Evolutionary conservation across 2,888 invertebrate genomes (phyloP).

Genomic region (Odontothrips loti): DNA sequence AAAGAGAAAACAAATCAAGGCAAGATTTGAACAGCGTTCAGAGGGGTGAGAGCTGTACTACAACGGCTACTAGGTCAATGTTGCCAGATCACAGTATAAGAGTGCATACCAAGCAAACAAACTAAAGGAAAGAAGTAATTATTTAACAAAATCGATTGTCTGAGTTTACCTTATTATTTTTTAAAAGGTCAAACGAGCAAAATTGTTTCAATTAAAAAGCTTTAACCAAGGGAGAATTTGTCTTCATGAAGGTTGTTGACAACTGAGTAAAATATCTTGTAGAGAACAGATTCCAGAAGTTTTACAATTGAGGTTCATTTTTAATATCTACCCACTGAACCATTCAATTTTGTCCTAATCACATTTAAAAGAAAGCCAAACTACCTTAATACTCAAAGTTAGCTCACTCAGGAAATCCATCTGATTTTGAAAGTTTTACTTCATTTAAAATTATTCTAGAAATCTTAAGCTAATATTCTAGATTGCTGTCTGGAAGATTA

Average conservation of each 20-base stretch:
- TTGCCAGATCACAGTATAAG: constrained; percentile 22
- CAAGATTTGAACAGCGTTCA: background rate
- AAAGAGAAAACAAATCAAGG: background rate
- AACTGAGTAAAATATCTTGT: too few relatives aligned
- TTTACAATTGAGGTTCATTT: too few relatives aligned
- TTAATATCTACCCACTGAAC: too few relatives aligned
- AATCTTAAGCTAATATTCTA: background rate
- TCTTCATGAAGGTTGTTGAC: too few relatives aligned
- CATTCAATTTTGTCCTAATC: too few relatives aligned
- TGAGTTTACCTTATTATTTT: background rate
- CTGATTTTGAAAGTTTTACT: background rate
- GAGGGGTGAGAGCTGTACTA: constrained; percentile 2
- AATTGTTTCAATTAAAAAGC: background rate
- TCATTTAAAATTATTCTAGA: background rate
- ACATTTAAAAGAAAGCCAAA: background rate
- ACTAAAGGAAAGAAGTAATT: background rate
- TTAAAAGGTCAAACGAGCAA: background rate
- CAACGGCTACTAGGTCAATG: constrained; percentile 3
- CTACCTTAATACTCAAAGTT: background rate
- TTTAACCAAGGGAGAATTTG: background rate
- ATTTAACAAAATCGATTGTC: constrained; percentile 5
- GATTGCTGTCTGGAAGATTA: background rate
- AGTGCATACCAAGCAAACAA: constrained; percentile 14
- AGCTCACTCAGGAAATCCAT: constrained; percentile 12
- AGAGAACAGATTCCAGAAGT: too few relatives aligned